These are phyloP conservation scores for Phlogophora meticulosa DNA, from an alignment of 2,888 invertebrate genomes.

Conservation along the genomic window DNA sequence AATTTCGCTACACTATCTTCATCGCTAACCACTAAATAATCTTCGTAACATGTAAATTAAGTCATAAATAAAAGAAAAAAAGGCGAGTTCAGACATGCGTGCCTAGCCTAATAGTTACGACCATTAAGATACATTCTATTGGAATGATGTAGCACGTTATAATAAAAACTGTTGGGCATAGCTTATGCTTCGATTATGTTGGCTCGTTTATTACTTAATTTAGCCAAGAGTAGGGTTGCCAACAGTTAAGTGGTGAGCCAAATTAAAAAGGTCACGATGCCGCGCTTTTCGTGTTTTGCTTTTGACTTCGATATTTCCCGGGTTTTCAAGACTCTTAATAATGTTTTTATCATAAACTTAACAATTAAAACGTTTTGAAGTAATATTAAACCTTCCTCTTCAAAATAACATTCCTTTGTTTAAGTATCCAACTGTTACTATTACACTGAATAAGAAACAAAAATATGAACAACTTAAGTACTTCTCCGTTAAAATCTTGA, in stretches of 20 bases:
- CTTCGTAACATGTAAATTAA: constrained; percentile 64
- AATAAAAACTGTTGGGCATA: constrained; percentile 75
- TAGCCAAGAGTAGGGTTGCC: constrained; percentile 74
- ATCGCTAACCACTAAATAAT: constrained; percentile 54
- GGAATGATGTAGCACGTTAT: constrained; percentile 73
- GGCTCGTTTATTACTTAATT: constrained; percentile 89
- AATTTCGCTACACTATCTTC: constrained; percentile 58
- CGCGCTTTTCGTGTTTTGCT: constrained; percentile 16
- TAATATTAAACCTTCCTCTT: neutral
- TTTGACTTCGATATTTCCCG: constrained; percentile 1
- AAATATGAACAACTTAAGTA: constrained; percentile 5
- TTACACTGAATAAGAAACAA: neutral
- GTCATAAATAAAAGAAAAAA: constrained; percentile 67
- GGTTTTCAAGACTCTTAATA: neutral
- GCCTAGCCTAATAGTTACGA: constrained; percentile 64
- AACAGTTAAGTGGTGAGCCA: constrained; percentile 56
- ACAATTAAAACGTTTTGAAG: neutral
- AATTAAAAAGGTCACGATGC: constrained; percentile 44
- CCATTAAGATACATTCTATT: constrained; percentile 72
- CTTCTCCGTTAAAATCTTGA: neutral
- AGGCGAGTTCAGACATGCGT: constrained; percentile 61
- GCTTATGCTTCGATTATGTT: constrained; percentile 81
- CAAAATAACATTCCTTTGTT: neutral
- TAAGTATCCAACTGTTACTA: neutral
- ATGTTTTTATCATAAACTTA: neutral